Evolutionary conservation across 1,140 invertebrate genomes (phyloP), one percentile per base, ranked within the genome.

Genomic region (Plectrocnemia conspersa): DNA sequence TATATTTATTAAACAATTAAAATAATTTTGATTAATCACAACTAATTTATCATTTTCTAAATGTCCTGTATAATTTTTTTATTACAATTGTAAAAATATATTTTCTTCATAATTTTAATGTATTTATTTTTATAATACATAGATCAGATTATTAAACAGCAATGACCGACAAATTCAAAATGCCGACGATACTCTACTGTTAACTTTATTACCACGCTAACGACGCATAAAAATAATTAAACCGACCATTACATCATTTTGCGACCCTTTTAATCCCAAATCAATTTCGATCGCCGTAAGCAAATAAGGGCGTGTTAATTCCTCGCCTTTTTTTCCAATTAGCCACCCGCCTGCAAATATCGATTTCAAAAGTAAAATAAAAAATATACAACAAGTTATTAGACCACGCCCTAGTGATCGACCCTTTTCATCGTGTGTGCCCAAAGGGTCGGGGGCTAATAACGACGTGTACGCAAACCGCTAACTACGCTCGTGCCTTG

Each of bases 21-120:
- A 50, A n/a, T n/a, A 42, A 18, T 19, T 21, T 25, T 22, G 38
- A 56, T 56, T 38, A 56, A 56, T 56, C 54, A 56, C 36, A 56
- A 55, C 47, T 48, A 38, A 47, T 47, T 55, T 52, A 40, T 47
- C 21, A 29, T 46, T 46, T 46, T 27, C n/a, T n/a, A n/a, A n/a
- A n/a, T n/a, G n/a, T n/a, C n/a, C n/a, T n/a, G n/a, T n/a, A n/a
- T n/a, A n/a, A n/a, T n/a, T n/a, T n/a, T n/a, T n/a, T n/a, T n/a
- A n/a, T n/a, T n/a, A n/a, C n/a, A n/a, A n/a, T n/a, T n/a, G n/a
- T n/a, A n/a, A n/a, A n/a, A n/a, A n/a, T n/a, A n/a, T n/a, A n/a
- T n/a, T n/a, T n/a, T n/a, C n/a, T n/a, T n/a, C n/a, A n/a, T n/a
- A n/a, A n/a, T n/a, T n/a, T n/a, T n/a, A n/a, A n/a, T n/a, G n/a